A percentile compares a stretch with the other conserved stretches of the same genome.
phyloP scores from a whole-genome alignment of 2,113 vertebrate genomes.

The Actinemys pallida region DNA sequence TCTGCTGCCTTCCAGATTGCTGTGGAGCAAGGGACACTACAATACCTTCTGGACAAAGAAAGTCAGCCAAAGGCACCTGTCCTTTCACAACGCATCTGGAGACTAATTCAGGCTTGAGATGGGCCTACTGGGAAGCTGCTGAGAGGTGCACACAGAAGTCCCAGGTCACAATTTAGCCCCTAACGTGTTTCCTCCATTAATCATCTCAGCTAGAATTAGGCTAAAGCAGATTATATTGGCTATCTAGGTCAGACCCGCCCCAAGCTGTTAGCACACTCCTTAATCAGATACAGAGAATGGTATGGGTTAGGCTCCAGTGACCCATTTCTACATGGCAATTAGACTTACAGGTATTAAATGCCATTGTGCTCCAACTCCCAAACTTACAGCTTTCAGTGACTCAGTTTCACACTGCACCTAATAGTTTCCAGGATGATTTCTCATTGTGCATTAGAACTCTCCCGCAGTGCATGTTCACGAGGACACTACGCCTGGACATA shows the following conservation, averaged over 20 bases:
- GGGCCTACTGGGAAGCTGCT: too few species aligned
- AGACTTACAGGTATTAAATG: not conserved
- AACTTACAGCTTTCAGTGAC: not conserved
- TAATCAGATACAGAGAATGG: not conserved
- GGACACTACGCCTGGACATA: rapidly evolving
- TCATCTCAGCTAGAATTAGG: constrained; percentile 17
- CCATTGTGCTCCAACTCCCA: not conserved
- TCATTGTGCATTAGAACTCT: not conserved
- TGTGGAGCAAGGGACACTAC: not conserved
- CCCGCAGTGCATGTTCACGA: not conserved
- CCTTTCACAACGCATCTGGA: not conserved
- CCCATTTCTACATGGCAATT: not conserved
- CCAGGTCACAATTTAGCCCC: not conserved
- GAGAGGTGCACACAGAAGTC: not conserved
- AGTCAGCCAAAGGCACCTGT: not conserved
- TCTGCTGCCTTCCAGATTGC: not conserved
- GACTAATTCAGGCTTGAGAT: not conserved
- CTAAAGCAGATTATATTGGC: not conserved
- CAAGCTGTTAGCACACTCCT: not conserved
- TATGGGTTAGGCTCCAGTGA: not conserved
- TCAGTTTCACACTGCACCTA: not conserved
- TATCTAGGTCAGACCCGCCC: not conserved
- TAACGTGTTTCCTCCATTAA: constrained; percentile 1
- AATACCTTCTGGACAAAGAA: not conserved
- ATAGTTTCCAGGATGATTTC: not conserved